Evolutionary conservation across 2,113 vertebrate species (phyloP).

Genomic region (Neolamprologus kungweensis): DNA sequence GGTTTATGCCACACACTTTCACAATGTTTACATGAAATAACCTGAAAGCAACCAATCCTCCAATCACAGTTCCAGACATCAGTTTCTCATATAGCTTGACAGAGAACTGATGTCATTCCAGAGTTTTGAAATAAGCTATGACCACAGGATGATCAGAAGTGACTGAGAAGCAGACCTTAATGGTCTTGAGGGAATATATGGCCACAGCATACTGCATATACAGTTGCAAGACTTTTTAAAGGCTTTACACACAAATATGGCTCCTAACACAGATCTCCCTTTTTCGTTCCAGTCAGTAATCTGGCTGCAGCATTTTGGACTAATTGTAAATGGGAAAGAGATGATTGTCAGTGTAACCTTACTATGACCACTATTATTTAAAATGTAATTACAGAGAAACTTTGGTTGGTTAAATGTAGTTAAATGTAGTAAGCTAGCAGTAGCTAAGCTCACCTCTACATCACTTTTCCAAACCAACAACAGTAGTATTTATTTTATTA

Average conservation of each 20-base stretch:
- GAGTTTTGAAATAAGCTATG: background rate
- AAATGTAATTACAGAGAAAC: background rate
- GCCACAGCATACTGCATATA: background rate
- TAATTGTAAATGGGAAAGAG: background rate
- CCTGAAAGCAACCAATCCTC: background rate
- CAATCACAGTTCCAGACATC: background rate
- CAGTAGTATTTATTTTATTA: background rate
- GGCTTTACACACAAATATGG: background rate
- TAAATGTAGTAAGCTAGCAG: background rate
- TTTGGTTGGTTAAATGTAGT: background rate
- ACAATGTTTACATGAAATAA: background rate
- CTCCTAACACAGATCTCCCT: background rate
- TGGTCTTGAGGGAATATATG: background rate
- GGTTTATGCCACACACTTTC: background rate
- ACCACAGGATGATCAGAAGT: background rate
- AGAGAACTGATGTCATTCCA: background rate
- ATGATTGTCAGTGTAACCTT: background rate
- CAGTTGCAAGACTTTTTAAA: background rate
- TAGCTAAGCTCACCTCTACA: background rate
- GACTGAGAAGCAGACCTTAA: background rate
- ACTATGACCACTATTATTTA: background rate
- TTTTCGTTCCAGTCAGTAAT: background rate
- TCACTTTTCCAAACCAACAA: background rate
- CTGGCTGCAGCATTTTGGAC: background rate
- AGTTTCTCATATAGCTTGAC: background rate